phyloP scores from a whole-genome alignment of 2,888 invertebrate species.

The Hemaris fuciformis region DNA sequence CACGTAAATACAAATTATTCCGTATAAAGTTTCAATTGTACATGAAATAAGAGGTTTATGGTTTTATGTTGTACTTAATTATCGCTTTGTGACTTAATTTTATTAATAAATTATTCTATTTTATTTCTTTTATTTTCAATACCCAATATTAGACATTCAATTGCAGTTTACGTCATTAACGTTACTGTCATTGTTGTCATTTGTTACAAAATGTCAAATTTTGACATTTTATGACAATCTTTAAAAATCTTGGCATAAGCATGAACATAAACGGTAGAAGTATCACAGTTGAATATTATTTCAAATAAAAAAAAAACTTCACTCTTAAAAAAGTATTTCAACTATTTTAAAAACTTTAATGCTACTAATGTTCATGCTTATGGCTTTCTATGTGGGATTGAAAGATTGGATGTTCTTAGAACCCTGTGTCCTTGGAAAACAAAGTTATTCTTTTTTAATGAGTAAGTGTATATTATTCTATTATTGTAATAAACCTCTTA shows the following conservation, averaged over 20 bases:
- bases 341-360: no score
- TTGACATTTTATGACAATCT: background rate
- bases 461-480: background rate
- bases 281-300: no score
- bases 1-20: background rate
- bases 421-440: no score
- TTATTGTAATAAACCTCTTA: background rate
- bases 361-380: no score
- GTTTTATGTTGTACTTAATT: background rate
- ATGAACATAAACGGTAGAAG: no score
- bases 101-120: background rate
- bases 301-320: no score
- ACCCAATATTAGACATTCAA: background rate
- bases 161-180: background rate
- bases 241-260: background rate
- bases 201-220: no score
- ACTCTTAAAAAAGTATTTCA: no score
- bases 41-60: constrained; percentile 3
- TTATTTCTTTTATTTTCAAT: background rate
- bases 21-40: background rate
- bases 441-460: no score
- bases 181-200: background rate
- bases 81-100: background rate
- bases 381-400: no score
- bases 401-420: no score